phyloP scores from a whole-genome alignment of 2,888 invertebrate genomes.

The Cataglyphis cursor region DNA sequence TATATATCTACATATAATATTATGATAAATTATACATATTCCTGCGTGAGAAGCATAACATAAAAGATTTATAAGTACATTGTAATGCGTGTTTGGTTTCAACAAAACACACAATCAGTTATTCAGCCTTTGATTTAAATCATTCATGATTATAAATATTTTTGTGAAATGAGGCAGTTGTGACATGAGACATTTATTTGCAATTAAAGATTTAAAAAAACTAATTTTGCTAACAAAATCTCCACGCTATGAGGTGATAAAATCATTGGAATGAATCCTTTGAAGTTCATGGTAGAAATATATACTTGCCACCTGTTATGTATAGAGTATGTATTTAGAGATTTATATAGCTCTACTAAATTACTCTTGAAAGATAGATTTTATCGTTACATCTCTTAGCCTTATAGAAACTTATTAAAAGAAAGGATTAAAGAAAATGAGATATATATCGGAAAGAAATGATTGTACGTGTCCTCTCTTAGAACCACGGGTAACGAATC shows the following conservation, averaged over 20 bases:
- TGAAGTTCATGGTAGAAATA: neutral
- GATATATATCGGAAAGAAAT: neutral
- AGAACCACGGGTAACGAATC: conserved; percentile 66
- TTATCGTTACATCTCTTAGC: neutral
- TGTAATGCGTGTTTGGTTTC: neutral
- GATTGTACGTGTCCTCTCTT: conserved; percentile 25
- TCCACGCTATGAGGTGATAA: neutral
- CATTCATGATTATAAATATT: neutral
- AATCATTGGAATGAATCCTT: neutral
- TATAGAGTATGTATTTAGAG: too few relatives aligned
- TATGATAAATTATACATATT: neutral
- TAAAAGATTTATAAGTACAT: neutral
- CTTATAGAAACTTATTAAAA: neutral
- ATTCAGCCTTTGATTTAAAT: neutral
- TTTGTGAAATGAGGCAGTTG: neutral
- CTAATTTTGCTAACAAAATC: neutral
- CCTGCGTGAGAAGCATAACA: conserved; percentile 3
- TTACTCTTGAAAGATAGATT: neutral
- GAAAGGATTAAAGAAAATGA: neutral
- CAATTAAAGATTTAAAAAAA: neutral
- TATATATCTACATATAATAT: neutral
- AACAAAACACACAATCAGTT: neutral
- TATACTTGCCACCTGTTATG: neutral
- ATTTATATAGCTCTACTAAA: neutral
- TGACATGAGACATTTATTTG: neutral